phyloP scores from a whole-genome alignment of 2,113 vertebrate species.

The Dromiciops gliroides region DNA sequence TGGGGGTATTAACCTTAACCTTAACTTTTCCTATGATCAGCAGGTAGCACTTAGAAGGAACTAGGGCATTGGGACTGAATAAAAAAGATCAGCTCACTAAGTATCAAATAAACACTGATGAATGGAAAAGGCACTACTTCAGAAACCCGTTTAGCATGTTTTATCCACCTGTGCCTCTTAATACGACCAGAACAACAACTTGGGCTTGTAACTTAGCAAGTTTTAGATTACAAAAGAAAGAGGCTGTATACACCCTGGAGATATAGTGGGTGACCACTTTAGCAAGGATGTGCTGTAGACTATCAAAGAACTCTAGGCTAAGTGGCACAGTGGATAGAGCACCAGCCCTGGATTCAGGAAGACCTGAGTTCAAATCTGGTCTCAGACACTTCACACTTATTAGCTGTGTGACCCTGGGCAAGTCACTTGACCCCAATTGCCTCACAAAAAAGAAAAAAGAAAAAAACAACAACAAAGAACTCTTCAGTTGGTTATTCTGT shows the following conservation, averaged over 20 bases:
- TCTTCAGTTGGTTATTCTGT: background rate
- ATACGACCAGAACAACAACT: constrained; percentile 23
- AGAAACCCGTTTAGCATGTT: constrained; percentile 67
- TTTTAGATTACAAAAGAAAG: constrained; percentile 1
- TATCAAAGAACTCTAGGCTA: constrained; percentile 34
- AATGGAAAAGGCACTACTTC: constrained; percentile 32
- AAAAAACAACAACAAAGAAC: no score
- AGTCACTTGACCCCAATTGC: no score
- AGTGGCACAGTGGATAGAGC: no score
- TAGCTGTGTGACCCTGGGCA: no score
- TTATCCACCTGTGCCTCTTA: background rate
- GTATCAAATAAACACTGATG: constrained; percentile 46
- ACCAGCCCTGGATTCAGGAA: no score
- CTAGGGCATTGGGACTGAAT: constrained; percentile 44
- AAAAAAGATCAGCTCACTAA: constrained; percentile 35
- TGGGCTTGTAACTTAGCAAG: constrained; percentile 30
- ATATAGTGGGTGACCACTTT: background rate
- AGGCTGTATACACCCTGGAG: constrained; percentile 45
- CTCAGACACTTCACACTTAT: no score
- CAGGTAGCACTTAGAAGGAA: constrained; percentile 32
- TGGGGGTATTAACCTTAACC: background rate
- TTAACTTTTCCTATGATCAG: constrained; percentile 39
- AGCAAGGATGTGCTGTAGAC: background rate
- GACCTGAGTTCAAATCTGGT: no score
- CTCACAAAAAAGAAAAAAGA: no score